Base-by-base conservation (phyloP, 2,113 vertebrate genomes). In the Xenus cinereus region DNA sequence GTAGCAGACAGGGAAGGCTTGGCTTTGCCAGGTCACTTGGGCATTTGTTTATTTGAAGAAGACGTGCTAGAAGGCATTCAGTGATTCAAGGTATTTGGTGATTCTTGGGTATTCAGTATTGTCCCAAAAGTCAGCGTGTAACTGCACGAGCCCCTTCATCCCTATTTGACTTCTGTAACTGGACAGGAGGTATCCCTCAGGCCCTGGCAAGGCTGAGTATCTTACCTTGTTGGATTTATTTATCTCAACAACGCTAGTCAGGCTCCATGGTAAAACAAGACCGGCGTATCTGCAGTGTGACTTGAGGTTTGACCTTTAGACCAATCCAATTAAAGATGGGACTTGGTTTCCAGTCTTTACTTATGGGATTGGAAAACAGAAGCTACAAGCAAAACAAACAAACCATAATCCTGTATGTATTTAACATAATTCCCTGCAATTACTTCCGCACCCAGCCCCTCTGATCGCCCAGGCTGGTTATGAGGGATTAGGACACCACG, bases 261-360 rank as follows among this genome's bases (percentile, higher is more conserved):
- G 56, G 9, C 39, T 74, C 89, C 43, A 41, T 14, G 81, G 66
- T 37, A 71, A 75, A 86, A 56, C 23, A 41, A 81, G 43, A 79
- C 33, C 32, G 56, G 12, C 68, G 12, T 82, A 93, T 85, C 69
- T 91, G 30, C 74, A 68, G 43, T 18, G 30, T 75, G 51, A 68
- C 66, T 75, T 82, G 48, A 87, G 20, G 39, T 75, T 75, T 93
- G 80, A 85, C 30, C 39, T 87, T 91, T 76, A 76, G 67, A 73
- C 71, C 66, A 82, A 64, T 79, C 12, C 87, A 85, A 60, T 93
- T 87, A 94, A 87, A 93, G 43, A 64, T 46, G 39, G 5, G 56
- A 82, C 89, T 94, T 89, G 56, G 4, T 82, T 94, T 89, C 66
- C 26, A 72, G 14, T 75, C 76, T 93, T 94, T 89, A 60, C 28